Conservation (phyloP, 2,888 invertebrate genomes). For the Melikaiella ostensackeni region DNA sequence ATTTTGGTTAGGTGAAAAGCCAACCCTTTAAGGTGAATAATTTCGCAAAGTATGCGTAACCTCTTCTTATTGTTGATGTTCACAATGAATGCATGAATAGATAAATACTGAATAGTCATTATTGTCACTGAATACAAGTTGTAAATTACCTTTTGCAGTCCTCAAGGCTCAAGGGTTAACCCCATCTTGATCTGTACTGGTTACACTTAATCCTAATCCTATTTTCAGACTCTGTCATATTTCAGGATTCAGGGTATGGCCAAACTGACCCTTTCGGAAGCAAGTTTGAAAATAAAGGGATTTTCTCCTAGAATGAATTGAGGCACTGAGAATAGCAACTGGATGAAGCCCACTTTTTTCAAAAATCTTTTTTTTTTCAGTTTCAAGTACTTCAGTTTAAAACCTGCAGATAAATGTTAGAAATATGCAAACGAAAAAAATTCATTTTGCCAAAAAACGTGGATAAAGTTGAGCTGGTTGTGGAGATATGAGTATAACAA, state of each 20-base stretch:
- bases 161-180: background rate
- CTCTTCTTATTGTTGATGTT: background rate
- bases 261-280: background rate
- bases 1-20: background rate
- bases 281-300: background rate
- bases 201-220: background rate
- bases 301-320: no score
- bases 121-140: background rate
- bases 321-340: no score
- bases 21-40: background rate
- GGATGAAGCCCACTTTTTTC: no score
- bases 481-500: no score
- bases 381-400: no score
- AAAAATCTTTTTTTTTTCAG: no score
- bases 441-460: no score
- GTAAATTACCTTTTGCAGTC: background rate
- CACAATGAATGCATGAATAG: background rate
- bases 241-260: background rate
- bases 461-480: no score
- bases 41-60: background rate
- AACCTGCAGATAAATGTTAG: no score
- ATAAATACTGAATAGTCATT: background rate
- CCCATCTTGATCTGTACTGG: background rate
- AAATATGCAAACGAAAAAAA: no score
- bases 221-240: background rate